Base-by-base conservation (phyloP, 2,797 vertebrate species). In the Synaphobranchus kaupii region DNA sequence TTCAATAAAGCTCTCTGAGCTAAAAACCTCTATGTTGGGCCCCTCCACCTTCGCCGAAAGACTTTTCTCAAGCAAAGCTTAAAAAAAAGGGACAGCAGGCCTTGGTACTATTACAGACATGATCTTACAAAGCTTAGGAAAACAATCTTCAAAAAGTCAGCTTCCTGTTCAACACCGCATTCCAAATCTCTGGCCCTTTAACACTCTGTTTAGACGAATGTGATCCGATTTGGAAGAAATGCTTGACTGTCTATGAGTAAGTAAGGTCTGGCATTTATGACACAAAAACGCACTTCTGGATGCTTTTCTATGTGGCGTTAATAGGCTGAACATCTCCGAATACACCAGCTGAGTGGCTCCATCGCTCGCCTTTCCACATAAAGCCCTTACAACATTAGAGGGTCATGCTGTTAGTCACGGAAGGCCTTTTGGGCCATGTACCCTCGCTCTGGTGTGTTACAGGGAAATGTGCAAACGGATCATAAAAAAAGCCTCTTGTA, bases 1-100 rank as follows among this genome's bases (percentile, higher is more conserved):
- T 96, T 91, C 94, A 96, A 95, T 96, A 95, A 95, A 89, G 92
- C 90, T 89, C 90, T 86, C 92, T 54, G 91, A 92, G 91, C 93
- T 92, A 90, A 90, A 89, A 92, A 90, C 88, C 92, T 66, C 58
- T 82, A 92, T 89, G 87, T 89, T 90, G 94, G 94, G 94, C 94
- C 95, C 94, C 94, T 92, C 93, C 91, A 92, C 91, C 63, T 90
- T 91, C 92, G 48, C 80, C 60, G 48, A 84, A 34, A 88, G 88
- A 86, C 85, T 86, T 60, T 48, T 71, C 66, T 63, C 1, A 47
- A 88, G 78, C 66, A 86, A 86, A 58, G 66, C 31, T 48, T 73
- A 71, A 39, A 76, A 80, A 85, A 80, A 85, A 47, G 58, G 58
- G 85, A 44, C 56, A 94, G 94, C 94, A 95, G 94, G 91, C 93